phyloP scores from a whole-genome alignment of 2,113 vertebrate genomes.

The Cryptomyrus ogoouensis region DNA sequence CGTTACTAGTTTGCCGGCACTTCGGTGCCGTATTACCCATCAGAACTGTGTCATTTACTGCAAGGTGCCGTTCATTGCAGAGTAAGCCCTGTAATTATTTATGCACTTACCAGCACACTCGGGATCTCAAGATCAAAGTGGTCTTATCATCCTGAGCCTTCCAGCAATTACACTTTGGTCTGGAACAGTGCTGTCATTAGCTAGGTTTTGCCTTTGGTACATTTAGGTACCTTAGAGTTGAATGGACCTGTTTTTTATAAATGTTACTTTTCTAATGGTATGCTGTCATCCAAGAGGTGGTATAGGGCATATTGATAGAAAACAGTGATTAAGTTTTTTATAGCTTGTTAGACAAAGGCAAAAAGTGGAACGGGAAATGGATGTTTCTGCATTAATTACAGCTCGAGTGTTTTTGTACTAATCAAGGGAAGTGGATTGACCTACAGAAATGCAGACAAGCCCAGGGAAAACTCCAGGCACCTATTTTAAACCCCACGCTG shows the following conservation, averaged over 20 bases:
- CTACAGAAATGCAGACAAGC: background rate
- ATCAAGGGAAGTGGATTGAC: background rate
- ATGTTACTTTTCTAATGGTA: background rate
- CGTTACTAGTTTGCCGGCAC: background rate
- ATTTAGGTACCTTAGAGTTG: background rate
- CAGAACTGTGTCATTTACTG: background rate
- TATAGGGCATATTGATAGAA: background rate
- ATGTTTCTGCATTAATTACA: background rate
- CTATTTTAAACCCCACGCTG: background rate
- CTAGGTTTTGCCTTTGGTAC: background rate
- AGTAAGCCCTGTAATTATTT: background rate
- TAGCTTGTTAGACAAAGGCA: background rate
- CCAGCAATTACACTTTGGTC: slow-evolving; percentile 2
- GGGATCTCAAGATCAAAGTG: slow-evolving; percentile 1
- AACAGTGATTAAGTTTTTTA: background rate
- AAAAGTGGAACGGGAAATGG: background rate
- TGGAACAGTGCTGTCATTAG: background rate
- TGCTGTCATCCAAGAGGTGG: background rate
- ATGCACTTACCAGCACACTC: background rate
- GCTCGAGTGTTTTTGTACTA: background rate
- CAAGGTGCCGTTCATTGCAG: background rate
- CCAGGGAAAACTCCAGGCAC: background rate
- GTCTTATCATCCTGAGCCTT: background rate
- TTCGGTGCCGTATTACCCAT: background rate
- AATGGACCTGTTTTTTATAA: background rate